These are phyloP conservation scores for Oncorhynchus kisutch DNA, from an alignment of 2,113 vertebrate species.

Conservation along the genomic window DNA sequence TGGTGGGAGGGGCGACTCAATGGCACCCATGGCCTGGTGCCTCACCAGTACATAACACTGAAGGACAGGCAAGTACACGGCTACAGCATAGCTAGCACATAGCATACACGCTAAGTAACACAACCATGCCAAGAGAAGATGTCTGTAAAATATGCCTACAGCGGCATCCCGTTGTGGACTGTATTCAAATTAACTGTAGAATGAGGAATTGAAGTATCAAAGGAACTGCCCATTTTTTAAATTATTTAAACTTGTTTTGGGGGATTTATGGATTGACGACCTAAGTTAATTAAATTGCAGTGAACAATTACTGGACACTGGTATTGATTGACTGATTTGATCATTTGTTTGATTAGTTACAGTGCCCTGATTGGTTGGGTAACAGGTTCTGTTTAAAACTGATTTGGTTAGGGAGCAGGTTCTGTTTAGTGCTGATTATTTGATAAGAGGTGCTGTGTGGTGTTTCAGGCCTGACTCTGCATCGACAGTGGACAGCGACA, in stretches of 20 bases:
- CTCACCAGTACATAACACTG: slow-evolving; percentile 95
- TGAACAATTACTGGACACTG: slow-evolving; percentile 27
- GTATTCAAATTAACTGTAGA: no score
- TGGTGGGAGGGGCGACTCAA: slow-evolving; percentile 99
- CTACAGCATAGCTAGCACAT: not conserved
- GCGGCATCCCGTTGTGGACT: no score
- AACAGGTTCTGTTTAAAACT: slow-evolving; percentile 11
- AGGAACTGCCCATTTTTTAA: no score
- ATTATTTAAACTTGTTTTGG: no score
- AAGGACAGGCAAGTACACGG: slow-evolving; percentile 88
- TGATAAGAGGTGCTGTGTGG: slow-evolving; percentile 7
- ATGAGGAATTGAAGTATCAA: no score
- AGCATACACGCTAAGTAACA: not conserved
- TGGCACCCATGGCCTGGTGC: slow-evolving; percentile 89
- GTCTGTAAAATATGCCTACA: no score
- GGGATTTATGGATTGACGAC: not conserved
- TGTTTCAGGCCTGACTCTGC: slow-evolving; percentile 87
- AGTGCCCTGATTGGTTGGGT: slow-evolving; percentile 21
- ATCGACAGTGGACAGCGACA: slow-evolving; percentile 83
- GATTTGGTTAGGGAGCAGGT: not conserved
- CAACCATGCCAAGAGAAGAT: no score
- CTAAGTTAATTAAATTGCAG: slow-evolving; percentile 4
- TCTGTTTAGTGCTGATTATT: slow-evolving; percentile 23
- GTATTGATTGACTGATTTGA: slow-evolving; percentile 2
- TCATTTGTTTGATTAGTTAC: slow-evolving; percentile 20